phyloP scores from a whole-genome alignment of 2,797 vertebrate species.

The Ctenopoma multispine region DNA sequence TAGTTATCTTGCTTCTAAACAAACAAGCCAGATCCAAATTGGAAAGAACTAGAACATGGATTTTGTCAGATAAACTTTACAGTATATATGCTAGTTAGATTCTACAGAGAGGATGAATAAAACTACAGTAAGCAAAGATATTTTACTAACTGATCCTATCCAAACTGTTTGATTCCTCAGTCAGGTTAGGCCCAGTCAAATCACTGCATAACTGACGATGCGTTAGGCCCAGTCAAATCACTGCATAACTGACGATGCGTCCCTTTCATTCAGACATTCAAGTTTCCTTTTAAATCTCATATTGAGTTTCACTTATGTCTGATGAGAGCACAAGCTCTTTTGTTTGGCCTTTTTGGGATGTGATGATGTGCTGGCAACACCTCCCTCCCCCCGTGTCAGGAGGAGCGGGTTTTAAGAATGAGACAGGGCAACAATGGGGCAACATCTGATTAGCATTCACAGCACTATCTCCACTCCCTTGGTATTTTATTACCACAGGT shows the following conservation, averaged over 20 bases:
- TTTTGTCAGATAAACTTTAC: neutral
- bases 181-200: too few relatives aligned
- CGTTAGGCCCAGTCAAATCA: constrained; percentile 67
- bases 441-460: constrained; percentile 87
- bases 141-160: constrained; percentile 11
- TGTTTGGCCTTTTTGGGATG: constrained; percentile 70
- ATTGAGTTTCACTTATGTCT: constrained; percentile 75
- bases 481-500: constrained; percentile 92
- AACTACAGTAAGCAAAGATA: too few relatives aligned
- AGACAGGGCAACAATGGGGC: constrained; percentile 82
- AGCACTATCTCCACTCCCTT: constrained; percentile 78
- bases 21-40: neutral
- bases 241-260: constrained; percentile 59
- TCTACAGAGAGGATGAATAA: too few relatives aligned
- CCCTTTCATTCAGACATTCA: constrained; percentile 71
- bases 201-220: too few relatives aligned
- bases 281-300: constrained; percentile 61
- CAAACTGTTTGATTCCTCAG: constrained; percentile 22
- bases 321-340: constrained; percentile 74
- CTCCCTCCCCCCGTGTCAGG: constrained; percentile 58
- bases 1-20: neutral
- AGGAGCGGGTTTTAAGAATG: constrained; percentile 76
- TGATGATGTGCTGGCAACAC: constrained; percentile 69
- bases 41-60: neutral
- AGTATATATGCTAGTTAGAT: neutral